phyloP scores from a whole-genome alignment of 2,888 invertebrate genomes.

The Steinernema carpocapsae region DNA sequence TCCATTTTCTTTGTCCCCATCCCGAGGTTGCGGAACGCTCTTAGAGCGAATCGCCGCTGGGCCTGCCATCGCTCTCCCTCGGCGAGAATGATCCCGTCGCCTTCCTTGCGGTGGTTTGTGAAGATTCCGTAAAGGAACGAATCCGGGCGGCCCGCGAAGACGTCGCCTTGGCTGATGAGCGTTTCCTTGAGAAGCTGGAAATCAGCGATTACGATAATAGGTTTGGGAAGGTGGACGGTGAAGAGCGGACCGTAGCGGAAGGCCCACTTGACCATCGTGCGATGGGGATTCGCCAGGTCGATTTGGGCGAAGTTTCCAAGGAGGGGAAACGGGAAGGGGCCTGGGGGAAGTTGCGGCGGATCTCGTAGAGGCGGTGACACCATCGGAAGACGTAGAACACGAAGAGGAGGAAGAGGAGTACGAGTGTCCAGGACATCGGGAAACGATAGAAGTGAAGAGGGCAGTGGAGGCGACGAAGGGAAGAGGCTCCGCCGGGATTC shows the following conservation, averaged over 20 bases:
- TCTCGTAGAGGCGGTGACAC: conserved; percentile 5
- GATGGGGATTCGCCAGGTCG: conserved; percentile 15
- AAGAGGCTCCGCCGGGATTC: background rate
- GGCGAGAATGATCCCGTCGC: conserved; percentile 63
- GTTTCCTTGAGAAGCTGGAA: conserved; percentile 10
- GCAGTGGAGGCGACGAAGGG: background rate
- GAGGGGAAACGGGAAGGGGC: conserved; percentile 19
- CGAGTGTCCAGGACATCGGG: conserved; percentile 24
- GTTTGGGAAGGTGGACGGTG: conserved; percentile 27
- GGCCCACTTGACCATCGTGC: conserved; percentile 20
- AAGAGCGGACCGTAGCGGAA: conserved; percentile 13
- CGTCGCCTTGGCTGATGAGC: conserved; percentile 38
- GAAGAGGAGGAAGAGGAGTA: background rate
- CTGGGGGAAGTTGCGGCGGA: conserved; percentile 29
- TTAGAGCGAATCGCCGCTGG: conserved; percentile 52
- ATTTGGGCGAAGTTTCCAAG: conserved; percentile 21
- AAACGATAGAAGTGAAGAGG: background rate
- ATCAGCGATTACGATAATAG: conserved; percentile 23
- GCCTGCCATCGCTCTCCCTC: conserved; percentile 57
- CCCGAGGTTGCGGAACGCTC: conserved; percentile 50
- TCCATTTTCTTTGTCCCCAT: conserved; percentile 53
- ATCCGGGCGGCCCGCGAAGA: conserved; percentile 53
- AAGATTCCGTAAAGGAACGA: conserved; percentile 58
- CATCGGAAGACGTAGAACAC: background rate
- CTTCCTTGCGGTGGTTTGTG: conserved; percentile 54